Base-by-base conservation (phyloP, 2,113 vertebrate species). In the Gila orcuttii region DNA sequence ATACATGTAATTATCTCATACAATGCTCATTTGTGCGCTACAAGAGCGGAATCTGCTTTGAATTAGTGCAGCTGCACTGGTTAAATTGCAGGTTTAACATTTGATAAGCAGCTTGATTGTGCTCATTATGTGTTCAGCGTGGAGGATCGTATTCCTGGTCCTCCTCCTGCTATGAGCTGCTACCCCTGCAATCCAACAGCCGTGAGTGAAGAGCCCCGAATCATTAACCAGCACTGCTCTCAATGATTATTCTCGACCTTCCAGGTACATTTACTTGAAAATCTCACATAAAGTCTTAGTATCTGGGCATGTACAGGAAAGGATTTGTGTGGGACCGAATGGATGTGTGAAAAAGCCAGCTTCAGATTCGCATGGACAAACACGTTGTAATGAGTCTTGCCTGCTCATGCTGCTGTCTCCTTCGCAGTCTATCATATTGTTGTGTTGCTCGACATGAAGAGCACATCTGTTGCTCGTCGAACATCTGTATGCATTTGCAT, bases 401-500 rank as follows among this genome's bases (percentile, higher is more conserved):
- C 84, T 57, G 45, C 59, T 73, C 47, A 31, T 52, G 25, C 57
- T 13, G 28, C 71, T 31, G 23, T 52, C 47, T 55, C 60, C 47
- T 78, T 47, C 33, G 86, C 87, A 88, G 83, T 90, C 91, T 88
- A 89, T 91, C 90, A 86, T 83, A 92, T 87, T 89, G 88, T 90
- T 87, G 85, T 90, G 90, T 91, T 91, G 89, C 91, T 91, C 84
- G 87, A 90, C 89, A 92, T 87, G 89, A 88, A 88, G 85, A 86
- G 82, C 89, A 93, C 93, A 93, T 92, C 93, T 94, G 94, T 93
- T 93, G 91, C 89, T 88, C 88, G 88, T 89, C 90, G 90, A 93
- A 94, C 93, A 95, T 94, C 94, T 94, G 94, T 89, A 71, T 21
- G 80, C 55, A 92, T 95, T 93, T 94, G 86, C 93, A 94, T 94